Evolutionary conservation across 2,888 invertebrate species (phyloP).

Genomic region (Lithophane leautieri): DNA sequence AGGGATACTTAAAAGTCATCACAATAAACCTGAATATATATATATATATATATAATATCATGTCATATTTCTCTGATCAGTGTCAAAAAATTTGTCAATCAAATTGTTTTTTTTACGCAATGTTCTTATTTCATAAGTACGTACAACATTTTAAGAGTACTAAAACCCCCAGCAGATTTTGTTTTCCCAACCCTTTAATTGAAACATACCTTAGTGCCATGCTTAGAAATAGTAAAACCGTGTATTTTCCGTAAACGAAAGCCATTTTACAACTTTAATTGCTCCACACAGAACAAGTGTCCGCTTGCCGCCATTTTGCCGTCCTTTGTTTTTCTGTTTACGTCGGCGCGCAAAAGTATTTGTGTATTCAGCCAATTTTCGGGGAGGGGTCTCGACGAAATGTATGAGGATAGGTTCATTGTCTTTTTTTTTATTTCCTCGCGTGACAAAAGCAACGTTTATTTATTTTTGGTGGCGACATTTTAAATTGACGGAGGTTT

Average conservation of each 20-base stretch:
- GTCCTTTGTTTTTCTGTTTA: slow-evolving; percentile 61
- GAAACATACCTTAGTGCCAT: slow-evolving; percentile 15
- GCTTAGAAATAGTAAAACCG: slow-evolving; percentile 24
- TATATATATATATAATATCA: too few relatives aligned
- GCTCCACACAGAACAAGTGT: slow-evolving; percentile 48
- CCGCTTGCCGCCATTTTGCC: slow-evolving; percentile 52
- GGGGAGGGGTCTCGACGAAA: slow-evolving; percentile 51
- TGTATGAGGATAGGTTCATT: slow-evolving; percentile 56
- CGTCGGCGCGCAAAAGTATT: slow-evolving; percentile 63
- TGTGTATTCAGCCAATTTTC: slow-evolving; percentile 67
- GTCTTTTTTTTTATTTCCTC: slow-evolving; percentile 37
- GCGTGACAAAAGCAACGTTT: background rate
- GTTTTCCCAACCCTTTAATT: slow-evolving; percentile 12
- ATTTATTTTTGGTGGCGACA: slow-evolving; percentile 22
- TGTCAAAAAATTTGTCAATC: too few relatives aligned
- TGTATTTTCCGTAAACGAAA: slow-evolving; percentile 31
- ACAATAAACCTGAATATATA: too few relatives aligned
- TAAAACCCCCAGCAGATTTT: background rate
- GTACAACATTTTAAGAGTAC: background rate
- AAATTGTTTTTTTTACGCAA: background rate
- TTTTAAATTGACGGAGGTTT: slow-evolving; percentile 18
- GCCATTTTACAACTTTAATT: slow-evolving; percentile 61
- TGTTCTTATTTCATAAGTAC: background rate
- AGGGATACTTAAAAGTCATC: too few relatives aligned
- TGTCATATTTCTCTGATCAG: too few relatives aligned